Evolutionary conservation across 2,797 vertebrate genomes (phyloP).

Genomic region (Siniperca obscura): DNA sequence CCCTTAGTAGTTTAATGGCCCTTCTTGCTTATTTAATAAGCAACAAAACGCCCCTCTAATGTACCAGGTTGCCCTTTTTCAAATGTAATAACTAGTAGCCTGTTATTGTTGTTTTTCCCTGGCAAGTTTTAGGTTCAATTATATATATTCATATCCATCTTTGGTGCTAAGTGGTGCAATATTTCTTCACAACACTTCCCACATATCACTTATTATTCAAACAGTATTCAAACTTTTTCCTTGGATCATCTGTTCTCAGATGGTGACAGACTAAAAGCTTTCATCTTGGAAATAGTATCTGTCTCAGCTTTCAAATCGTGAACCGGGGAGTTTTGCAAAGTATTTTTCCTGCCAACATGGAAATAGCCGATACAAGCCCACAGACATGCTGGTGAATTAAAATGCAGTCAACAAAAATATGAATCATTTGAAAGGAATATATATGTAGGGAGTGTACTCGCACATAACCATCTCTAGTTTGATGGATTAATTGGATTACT

Average conservation of each 20-base stretch:
- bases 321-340: slow-evolving; percentile 31
- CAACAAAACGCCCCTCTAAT: background rate
- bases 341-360: slow-evolving; percentile 43
- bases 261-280: slow-evolving; percentile 33
- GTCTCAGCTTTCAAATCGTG: slow-evolving; percentile 22
- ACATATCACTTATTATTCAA: background rate
- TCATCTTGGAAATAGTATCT: slow-evolving; percentile 20
- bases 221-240: background rate
- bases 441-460: slow-evolving; percentile 8
- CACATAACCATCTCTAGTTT: slow-evolving; percentile 22
- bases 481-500: slow-evolving; percentile 56
- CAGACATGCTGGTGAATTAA: slow-evolving; percentile 56
- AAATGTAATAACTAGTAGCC: background rate
- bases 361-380: slow-evolving; percentile 55
- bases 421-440: slow-evolving; percentile 26
- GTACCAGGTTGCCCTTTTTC: background rate
- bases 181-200: background rate
- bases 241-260: slow-evolving; percentile 14
- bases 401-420: slow-evolving; percentile 16
- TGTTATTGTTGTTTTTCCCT: too few species aligned
- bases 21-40: background rate
- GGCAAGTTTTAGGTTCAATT: too few species aligned
- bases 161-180: background rate
- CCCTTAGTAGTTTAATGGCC: background rate
- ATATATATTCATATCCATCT: background rate